Percentiles rank a stretch among this genome's conserved stretches.
Evolutionary conservation across 2,113 vertebrate species (phyloP).

Genomic region (Paracyprichromis sp.): DNA sequence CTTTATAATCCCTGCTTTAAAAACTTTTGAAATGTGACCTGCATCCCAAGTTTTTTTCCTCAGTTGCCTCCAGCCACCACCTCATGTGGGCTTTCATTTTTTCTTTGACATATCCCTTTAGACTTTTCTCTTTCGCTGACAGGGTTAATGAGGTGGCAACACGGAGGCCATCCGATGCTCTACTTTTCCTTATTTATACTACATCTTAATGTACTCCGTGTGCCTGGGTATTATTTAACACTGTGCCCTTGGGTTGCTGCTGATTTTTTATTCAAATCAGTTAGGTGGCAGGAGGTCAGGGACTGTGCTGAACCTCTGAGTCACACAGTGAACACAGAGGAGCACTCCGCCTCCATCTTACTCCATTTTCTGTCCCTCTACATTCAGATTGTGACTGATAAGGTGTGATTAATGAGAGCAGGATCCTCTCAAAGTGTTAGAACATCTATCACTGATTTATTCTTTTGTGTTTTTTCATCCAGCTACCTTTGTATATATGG

Average conservation of each 20-base stretch:
- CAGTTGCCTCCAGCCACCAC: not conserved
- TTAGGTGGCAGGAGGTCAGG: slow-evolving; percentile 27
- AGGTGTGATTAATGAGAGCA: slow-evolving; percentile 82
- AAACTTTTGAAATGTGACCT: not conserved
- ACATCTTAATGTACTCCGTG: slow-evolving; percentile 51
- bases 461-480: slow-evolving; percentile 63
- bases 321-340: not conserved
- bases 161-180: not conserved
- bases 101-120: slow-evolving; percentile 14
- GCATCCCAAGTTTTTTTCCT: not conserved
- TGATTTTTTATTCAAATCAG: slow-evolving; percentile 43
- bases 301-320: slow-evolving; percentile 1
- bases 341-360: not conserved
- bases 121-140: slow-evolving; percentile 15
- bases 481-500: not conserved
- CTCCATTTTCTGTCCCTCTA: slow-evolving; percentile 29
- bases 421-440: slow-evolving; percentile 68
- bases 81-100: not conserved
- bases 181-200: slow-evolving; percentile 50
- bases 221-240: slow-evolving; percentile 48
- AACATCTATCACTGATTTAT: slow-evolving; percentile 84
- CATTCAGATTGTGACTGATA: slow-evolving; percentile 78
- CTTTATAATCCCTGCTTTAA: not conserved
- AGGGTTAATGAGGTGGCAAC: slow-evolving; percentile 56
- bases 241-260: slow-evolving; percentile 30